Evolutionary conservation across 2,888 invertebrate species (phyloP), one percentile per base, ranked within the genome.

Genomic region (Aspidiotus destructor): DNA sequence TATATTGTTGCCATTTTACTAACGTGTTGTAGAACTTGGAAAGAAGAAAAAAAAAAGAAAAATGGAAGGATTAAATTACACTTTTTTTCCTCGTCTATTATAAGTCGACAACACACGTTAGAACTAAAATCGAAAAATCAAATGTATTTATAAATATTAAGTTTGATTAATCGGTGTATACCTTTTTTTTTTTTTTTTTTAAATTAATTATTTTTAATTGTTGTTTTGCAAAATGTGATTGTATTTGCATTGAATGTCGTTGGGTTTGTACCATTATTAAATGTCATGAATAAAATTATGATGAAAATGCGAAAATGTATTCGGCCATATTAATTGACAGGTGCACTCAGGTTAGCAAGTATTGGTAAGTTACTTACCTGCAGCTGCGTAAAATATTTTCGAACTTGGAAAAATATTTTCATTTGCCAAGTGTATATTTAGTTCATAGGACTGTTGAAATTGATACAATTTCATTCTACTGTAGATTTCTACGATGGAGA

Each of bases 211-310:
- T 63, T 63, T 63, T 63, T 63, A 63, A 41, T 63, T 63, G 63
- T 63, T 63, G 63, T 63, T 63, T 63, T 63, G 63, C 63, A 63
- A 63, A 63, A 63, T 63, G 63, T 63, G 63, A 63, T 63, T 63
- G 63, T 63, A 63, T 63, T 63, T 63, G 63, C 63, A 63, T 63
- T 63, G 63, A 63, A 63, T 63, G 63, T 63, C 63, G 63, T 63
- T 63, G 63, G 63, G 63, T 63, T 63, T 63, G 63, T 63, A 63
- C 63, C 63, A 63, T 63, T 63, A 63, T 63, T 63, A 63, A 63
- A 63, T 63, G 63, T 63, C 63, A 63, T 63, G 44, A 63, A 63
- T 63, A 63, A 53, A 28, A 63, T 63, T 54, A 63, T 63, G 53
- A 54, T 63, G 55, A 63, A 63, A 63, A 55, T 63, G 28, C 28